These are phyloP conservation scores for Sebastes kiyomatsui DNA, from an alignment of 2,797 vertebrate species.

Conservation along the genomic window DNA sequence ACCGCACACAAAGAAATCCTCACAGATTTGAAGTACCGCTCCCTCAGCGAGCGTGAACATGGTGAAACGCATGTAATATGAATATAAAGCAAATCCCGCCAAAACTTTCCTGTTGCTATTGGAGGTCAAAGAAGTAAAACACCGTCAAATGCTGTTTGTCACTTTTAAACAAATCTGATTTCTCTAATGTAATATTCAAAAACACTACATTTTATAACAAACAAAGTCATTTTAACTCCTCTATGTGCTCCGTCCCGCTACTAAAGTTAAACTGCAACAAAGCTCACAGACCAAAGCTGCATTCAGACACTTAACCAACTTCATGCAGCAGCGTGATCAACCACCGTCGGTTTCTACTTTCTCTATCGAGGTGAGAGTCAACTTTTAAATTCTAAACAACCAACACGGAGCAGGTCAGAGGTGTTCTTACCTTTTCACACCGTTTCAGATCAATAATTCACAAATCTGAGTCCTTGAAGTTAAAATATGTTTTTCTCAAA, in stretches of 20 bases:
- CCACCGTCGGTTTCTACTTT: neutral
- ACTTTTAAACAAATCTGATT: neutral
- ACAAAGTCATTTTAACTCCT: neutral
- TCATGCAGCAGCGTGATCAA: neutral
- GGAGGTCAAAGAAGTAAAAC: neutral
- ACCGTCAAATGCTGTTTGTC: neutral
- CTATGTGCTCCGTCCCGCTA: neutral
- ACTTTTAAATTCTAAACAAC: neutral
- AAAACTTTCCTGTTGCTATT: neutral
- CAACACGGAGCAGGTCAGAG: neutral
- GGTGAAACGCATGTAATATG: neutral
- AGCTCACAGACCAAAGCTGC: neutral
- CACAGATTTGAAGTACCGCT: neutral
- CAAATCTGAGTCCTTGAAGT: neutral
- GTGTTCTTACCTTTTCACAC: constrained; percentile 42
- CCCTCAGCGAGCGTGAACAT: no score
- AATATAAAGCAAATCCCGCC: neutral
- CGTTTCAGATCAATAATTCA: neutral
- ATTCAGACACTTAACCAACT: neutral
- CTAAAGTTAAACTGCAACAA: neutral
- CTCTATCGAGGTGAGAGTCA: neutral
- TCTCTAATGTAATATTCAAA: neutral
- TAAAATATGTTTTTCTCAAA: neutral
- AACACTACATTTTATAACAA: no score
- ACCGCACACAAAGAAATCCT: neutral